phyloP scores from a whole-genome alignment of 2,113 vertebrate genomes.

The Hiodon tergisus region DNA sequence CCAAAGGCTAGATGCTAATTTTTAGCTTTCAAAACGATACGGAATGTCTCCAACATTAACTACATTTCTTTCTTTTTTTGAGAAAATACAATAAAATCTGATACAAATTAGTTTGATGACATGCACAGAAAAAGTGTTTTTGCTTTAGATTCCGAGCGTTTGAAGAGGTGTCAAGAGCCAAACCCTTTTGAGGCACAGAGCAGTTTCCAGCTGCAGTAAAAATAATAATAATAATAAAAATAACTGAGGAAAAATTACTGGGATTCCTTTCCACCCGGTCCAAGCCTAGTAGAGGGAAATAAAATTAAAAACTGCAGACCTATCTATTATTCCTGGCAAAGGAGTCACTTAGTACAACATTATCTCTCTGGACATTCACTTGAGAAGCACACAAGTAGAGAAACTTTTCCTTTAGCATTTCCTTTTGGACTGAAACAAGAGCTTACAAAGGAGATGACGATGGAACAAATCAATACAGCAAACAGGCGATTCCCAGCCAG shows the following conservation, averaged over 20 bases:
- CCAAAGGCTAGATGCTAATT: not conserved
- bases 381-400: too few relatives aligned
- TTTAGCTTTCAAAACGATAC: not conserved
- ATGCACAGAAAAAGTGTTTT: not conserved
- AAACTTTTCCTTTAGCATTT: too few relatives aligned
- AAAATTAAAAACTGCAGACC: not conserved
- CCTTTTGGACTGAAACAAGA: too few relatives aligned
- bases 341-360: not conserved
- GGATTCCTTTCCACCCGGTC: slow-evolving; percentile 3
- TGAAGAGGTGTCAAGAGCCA: not conserved
- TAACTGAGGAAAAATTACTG: not conserved
- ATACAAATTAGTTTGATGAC: not conserved
- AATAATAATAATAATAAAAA: not conserved
- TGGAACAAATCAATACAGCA: too few relatives aligned
- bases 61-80: not conserved
- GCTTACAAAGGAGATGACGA: too few relatives aligned
- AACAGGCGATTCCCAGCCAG: too few relatives aligned
- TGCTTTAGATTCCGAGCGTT: not conserved
- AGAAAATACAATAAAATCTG: too few relatives aligned
- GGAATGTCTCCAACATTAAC: not conserved
- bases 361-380: not conserved
- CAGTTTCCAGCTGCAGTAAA: not conserved
- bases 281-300: not conserved
- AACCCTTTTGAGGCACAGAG: not conserved
- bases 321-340: not conserved